Percentiles rank a stretch among this genome's conserved stretches.
phyloP scores from a whole-genome alignment of 2,797 vertebrate species.

The Hoplostethus mediterraneus region DNA sequence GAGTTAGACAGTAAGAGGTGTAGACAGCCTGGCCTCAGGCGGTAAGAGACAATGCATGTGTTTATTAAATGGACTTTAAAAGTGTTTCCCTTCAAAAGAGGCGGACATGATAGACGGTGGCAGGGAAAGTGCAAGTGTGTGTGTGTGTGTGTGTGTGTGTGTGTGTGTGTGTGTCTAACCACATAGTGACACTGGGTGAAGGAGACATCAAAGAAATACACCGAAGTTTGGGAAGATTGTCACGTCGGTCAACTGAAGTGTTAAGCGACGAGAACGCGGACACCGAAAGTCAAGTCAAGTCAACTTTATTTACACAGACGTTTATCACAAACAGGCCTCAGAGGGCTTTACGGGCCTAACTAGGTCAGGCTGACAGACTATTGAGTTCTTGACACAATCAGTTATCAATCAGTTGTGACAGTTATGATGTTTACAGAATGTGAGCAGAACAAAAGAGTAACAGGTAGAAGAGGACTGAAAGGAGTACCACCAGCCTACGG shows the following conservation, averaged over 20 bases:
- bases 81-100: slow-evolving; percentile 66
- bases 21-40: slow-evolving; percentile 68
- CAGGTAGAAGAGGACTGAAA: too few relatives aligned
- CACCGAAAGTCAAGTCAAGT: background rate
- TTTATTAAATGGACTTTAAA: slow-evolving; percentile 81
- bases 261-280: slow-evolving; percentile 20
- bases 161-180: slow-evolving; percentile 14
- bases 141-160: slow-evolving; percentile 6
- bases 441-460: too few relatives aligned
- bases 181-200: background rate
- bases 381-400: too few relatives aligned
- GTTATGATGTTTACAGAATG: too few relatives aligned
- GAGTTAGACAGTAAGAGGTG: slow-evolving; percentile 44
- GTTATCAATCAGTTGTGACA: too few relatives aligned
- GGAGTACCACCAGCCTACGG: too few relatives aligned
- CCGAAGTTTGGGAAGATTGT: background rate
- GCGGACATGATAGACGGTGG: slow-evolving; percentile 34
- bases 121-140: slow-evolving; percentile 12
- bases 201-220: slow-evolving; percentile 23
- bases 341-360: too few relatives aligned
- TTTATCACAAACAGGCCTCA: too few relatives aligned
- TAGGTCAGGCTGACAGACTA: too few relatives aligned
- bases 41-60: slow-evolving; percentile 62
- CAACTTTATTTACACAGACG: too few relatives aligned
- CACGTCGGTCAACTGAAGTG: slow-evolving; percentile 4